Base-by-base conservation (phyloP, 35 echinoderm and acorn worm species). In the Apostichopus parvimensis region DNA sequence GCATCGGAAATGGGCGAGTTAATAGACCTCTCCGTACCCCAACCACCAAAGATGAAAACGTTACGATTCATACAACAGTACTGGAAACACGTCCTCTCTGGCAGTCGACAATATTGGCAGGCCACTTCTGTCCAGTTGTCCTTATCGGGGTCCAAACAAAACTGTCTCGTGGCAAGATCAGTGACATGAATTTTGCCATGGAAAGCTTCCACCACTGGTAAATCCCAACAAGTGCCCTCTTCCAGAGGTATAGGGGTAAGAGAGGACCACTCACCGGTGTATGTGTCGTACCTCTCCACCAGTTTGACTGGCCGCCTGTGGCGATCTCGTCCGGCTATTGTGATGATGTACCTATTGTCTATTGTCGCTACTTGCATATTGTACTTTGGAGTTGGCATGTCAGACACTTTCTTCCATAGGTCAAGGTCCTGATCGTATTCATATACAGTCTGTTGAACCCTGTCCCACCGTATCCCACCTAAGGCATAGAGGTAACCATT, bases 401-500 rank as follows among this genome's bases (percentile, higher is more conserved):
- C 93, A 1, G 95, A 91, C 4, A 96, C 97, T 62, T 79, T 94
- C 60, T 82, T 91, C 97, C 97, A 99, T 54, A 90, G 88, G 57
- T 99, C 90, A 26, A 87, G 72, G 58, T 99, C 97, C 1, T 91
- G 95, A 75, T 99, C 97, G 61, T 96, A 99, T 87, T 92, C 73
- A 57, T 99, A 95, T 7, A 99, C 95, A 79, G 95, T 99, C 28
- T 95, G 93, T 58, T 96, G 93, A 17, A 99, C 89, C 17, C 93
- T 80, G 21, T 99, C 97, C 97, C 97, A 99, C 24, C 93, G 81
- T 22, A 99, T 94, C 45, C 97, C 97, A 78, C 97, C 97, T 59
- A 96, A 79, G 65, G 97, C 97, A 92, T 99, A 99, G 17, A 99
- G 86, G 85, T 94, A 90, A 66, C 97, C 97, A 93, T 99, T 95